Base-by-base conservation (phyloP, 2,797 vertebrate species). In the Enteromius unitaeniatus region DNA sequence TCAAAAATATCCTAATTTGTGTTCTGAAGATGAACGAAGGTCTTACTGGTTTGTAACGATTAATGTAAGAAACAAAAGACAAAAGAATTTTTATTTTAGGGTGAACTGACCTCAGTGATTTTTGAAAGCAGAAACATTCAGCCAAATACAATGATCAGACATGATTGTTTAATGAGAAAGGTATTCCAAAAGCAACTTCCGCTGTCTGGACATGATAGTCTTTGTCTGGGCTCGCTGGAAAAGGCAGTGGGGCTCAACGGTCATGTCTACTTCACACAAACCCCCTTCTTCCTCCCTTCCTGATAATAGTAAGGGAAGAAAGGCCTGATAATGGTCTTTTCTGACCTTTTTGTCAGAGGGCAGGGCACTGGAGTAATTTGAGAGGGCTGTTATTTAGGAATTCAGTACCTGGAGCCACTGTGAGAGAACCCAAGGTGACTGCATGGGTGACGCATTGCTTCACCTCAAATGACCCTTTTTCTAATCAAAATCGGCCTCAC, bases 321-420 rank as follows among this genome's bases (percentile, higher is more conserved):
- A 85, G 34, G 37, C 26, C 82, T 83, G 86, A 86, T 89, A 88
- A 91, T 88, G 79, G 88, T 70, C 86, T 89, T 78, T 62, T 86
- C 85, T 84, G 84, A 87, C 87, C 83, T 45, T 85, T 87, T 87
- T 87, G 84, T 86, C 81, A 83, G 60, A 84, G 86, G 86, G 76
- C 79, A 86, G 82, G 83, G 58, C 60, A 82, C 69, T 81, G 40
- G 37, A 68, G 73, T 85, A 73, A 45, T 58, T 34, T 55, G 53
- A 62, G 70, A 37, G 60, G 68, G 40, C 72, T 77, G 53, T 84
- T 86, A 72, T 79, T 55, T 75, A 84, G 83, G 84, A 87, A 88
- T 89, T 83, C 78, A 58, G 65, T 40, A 79, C 82, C 82, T 82
- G 74, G 72, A 88, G 15, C 23, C 70, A 74, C 51, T 78, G 47